phyloP scores from a whole-genome alignment of 2,888 invertebrate species.

The Hydrotaea cyrtoneurina region DNA sequence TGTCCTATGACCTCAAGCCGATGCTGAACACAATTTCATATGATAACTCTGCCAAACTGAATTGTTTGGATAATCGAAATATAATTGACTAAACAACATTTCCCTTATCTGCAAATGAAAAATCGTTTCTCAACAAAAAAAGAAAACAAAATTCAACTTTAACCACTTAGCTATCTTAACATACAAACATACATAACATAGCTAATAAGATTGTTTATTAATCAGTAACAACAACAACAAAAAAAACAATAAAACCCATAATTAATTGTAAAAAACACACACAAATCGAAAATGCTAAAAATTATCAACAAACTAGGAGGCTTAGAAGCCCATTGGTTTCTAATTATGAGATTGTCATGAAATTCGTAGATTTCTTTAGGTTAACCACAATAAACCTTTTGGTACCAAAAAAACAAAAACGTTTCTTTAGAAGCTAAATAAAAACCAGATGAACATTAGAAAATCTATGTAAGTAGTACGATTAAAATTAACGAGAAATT shows the following conservation, averaged over 20 bases:
- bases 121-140: conserved; percentile 9
- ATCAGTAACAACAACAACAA: no score
- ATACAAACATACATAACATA: neutral
- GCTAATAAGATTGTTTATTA: conserved; percentile 20
- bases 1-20: no score
- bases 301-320: conserved; percentile 44
- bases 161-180: conserved; percentile 5
- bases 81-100: no score
- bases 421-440: conserved; percentile 30
- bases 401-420: conserved; percentile 12
- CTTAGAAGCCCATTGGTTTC: conserved; percentile 60
- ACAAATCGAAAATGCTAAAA: neutral
- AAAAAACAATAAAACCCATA: neutral
- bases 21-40: no score
- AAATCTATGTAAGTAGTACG: conserved; percentile 43
- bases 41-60: no score
- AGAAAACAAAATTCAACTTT: neutral
- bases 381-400: conserved; percentile 19
- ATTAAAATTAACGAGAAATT: neutral
- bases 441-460: conserved; percentile 32
- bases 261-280: neutral
- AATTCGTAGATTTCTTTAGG: conserved; percentile 46
- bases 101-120: neutral
- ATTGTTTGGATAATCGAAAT: no score
- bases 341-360: conserved; percentile 50